These are phyloP conservation scores for Athalia rosae DNA, from an alignment of 2,888 invertebrate genomes.

Conservation along the genomic window DNA sequence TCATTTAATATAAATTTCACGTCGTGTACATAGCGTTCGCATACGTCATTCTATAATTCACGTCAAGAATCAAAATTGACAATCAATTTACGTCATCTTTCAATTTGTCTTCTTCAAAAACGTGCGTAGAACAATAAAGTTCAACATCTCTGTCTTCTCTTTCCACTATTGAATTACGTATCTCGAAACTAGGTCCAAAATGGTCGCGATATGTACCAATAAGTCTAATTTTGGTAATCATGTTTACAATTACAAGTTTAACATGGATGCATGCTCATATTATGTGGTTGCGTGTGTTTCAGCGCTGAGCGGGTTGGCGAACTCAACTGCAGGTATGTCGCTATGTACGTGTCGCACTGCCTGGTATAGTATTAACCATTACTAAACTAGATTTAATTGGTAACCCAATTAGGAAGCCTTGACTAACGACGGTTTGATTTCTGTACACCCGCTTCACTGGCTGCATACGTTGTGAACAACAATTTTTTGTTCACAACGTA, in stretches of 20 bases:
- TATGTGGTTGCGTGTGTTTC: conserved; percentile 67
- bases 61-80: too few relatives aligned
- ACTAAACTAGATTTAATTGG: conserved; percentile 64
- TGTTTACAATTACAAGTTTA: background rate
- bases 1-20: too few relatives aligned
- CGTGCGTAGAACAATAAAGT: too few relatives aligned
- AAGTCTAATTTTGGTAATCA: background rate
- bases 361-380: conserved; percentile 73
- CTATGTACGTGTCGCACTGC: conserved; percentile 74
- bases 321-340: conserved; percentile 75
- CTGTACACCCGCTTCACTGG: conserved; percentile 35
- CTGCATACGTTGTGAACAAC: conserved; percentile 16
- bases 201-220: background rate
- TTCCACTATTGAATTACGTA: too few relatives aligned
- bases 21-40: too few relatives aligned
- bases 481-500: background rate
- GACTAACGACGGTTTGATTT: conserved; percentile 43
- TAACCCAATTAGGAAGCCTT: conserved; percentile 43
- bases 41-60: too few relatives aligned
- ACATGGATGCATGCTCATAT: conserved; percentile 39
- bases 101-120: too few relatives aligned
- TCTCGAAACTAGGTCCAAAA: too few relatives aligned
- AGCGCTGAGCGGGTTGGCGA: conserved; percentile 75
- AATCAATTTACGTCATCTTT: too few relatives aligned
- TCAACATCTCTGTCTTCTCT: too few relatives aligned